Conservation (phyloP, 1,140 invertebrate species). For the Drosophila triauraria region DNA sequence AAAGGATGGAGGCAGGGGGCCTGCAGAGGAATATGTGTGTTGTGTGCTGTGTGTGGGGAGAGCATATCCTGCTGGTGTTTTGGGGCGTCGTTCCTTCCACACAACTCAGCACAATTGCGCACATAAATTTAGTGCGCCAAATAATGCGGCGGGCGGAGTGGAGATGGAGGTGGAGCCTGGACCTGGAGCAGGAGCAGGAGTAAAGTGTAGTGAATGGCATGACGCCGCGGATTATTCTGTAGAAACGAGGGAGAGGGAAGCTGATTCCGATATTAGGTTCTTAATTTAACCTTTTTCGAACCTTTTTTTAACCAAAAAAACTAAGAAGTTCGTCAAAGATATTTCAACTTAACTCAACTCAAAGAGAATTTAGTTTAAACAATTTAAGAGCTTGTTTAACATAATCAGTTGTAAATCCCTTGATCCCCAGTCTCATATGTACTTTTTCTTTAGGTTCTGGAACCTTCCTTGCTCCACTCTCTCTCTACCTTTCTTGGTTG, state of each 20-base stretch:
- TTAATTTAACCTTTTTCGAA: no score
- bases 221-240: neutral
- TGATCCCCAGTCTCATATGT: neutral
- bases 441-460: conserved; percentile 3
- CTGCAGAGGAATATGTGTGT: neutral
- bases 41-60: neutral
- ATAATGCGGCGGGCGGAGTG: conserved; percentile 64
- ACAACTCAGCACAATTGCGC: conserved; percentile 79
- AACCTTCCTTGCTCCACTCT: neutral
- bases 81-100: conserved; percentile 39
- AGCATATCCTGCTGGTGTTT: conserved; percentile 30
- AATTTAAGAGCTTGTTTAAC: conserved; percentile 1
- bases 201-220: conserved; percentile 44
- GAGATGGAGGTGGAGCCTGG: neutral
- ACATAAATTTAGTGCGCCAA: conserved; percentile 80
- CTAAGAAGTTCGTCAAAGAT: neutral
- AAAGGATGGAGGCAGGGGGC: neutral
- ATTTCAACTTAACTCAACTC: neutral
- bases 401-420: neutral
- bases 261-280: neutral
- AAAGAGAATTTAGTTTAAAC: neutral
- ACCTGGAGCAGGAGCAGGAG: neutral
- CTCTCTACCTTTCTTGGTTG: neutral
- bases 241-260: neutral
- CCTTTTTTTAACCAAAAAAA: no score